Evolutionary conservation across 2,113 vertebrate genomes (phyloP).

Genomic region (Illadopsis cleaveri): DNA sequence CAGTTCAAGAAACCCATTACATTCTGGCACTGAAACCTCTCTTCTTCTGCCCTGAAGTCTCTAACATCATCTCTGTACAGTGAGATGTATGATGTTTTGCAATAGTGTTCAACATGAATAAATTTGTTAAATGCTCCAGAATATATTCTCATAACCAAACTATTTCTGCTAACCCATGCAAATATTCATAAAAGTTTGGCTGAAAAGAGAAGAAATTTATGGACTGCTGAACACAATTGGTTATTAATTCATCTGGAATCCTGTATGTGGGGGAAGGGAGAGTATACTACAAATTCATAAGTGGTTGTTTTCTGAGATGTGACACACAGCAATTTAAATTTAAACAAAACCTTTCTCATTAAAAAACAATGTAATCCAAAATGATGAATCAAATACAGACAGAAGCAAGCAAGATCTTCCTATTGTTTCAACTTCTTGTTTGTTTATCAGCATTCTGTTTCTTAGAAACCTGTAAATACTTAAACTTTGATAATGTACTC

Average conservation of each 20-base stretch:
- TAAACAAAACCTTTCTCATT: background rate
- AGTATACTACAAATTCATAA: background rate
- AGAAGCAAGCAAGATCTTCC: background rate
- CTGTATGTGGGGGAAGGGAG: background rate
- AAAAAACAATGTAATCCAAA: background rate
- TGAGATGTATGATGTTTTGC: background rate
- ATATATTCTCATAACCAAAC: conserved; percentile 44
- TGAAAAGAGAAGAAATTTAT: conserved; percentile 51
- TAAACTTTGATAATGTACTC: background rate
- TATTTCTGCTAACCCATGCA: conserved; percentile 63
- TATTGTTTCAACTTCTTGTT: background rate
- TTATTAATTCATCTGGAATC: conserved; percentile 49
- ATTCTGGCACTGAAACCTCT: conserved; percentile 41
- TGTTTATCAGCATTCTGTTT: conserved; percentile 5
- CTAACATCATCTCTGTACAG: conserved; percentile 8
- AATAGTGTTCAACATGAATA: conserved; percentile 10
- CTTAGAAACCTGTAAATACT: background rate
- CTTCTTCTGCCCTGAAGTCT: background rate
- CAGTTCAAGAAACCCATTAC: conserved; percentile 16
- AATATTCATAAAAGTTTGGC: conserved; percentile 40
- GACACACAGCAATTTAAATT: background rate
- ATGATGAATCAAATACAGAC: background rate
- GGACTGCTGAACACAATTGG: conserved; percentile 28
- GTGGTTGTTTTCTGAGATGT: background rate
- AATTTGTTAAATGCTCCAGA: conserved; percentile 35